A percentile compares a stretch with the other conserved stretches of the same genome.
These are phyloP conservation scores for Melanargia galathea DNA, from an alignment of 2,888 invertebrate species.

Conservation along the genomic window DNA sequence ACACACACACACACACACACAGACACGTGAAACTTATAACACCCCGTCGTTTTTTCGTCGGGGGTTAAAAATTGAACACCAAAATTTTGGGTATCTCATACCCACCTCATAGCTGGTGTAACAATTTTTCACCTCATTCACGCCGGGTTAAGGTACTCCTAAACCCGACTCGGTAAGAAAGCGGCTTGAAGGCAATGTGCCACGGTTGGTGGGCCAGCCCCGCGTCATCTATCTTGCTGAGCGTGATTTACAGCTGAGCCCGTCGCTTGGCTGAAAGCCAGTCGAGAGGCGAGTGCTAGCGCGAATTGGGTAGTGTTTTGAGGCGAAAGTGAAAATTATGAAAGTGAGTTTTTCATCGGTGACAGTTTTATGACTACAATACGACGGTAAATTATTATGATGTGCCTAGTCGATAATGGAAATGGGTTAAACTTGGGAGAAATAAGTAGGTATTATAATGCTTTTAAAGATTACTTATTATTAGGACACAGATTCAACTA, in stretches of 20 bases:
- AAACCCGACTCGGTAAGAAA: neutral
- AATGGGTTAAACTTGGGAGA: neutral
- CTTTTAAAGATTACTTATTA: no score
- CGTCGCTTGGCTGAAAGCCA: slow-evolving; percentile 20
- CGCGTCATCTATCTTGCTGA: slow-evolving; percentile 13
- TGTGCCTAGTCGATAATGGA: neutral
- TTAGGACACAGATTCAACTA: no score
- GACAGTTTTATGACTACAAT: neutral
- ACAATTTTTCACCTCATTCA: no score
- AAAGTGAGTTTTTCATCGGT: neutral
- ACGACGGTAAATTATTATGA: neutral
- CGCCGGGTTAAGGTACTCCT: slow-evolving; percentile 3
- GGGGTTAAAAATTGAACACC: no score
- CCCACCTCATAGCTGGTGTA: no score
- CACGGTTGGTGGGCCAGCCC: neutral
- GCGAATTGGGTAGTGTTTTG: slow-evolving; percentile 9
- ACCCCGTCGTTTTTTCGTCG: no score
- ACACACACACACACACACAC: no score
- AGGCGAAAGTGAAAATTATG: slow-evolving; percentile 4
- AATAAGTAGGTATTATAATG: no score
- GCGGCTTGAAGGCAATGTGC: slow-evolving; percentile 8
- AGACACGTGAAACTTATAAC: no score
- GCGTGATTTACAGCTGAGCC: slow-evolving; percentile 12
- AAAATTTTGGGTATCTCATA: no score
- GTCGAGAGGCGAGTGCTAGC: neutral